phyloP scores from a whole-genome alignment of 2,797 vertebrate genomes.

The Phrynocephalus guinanensis region DNA sequence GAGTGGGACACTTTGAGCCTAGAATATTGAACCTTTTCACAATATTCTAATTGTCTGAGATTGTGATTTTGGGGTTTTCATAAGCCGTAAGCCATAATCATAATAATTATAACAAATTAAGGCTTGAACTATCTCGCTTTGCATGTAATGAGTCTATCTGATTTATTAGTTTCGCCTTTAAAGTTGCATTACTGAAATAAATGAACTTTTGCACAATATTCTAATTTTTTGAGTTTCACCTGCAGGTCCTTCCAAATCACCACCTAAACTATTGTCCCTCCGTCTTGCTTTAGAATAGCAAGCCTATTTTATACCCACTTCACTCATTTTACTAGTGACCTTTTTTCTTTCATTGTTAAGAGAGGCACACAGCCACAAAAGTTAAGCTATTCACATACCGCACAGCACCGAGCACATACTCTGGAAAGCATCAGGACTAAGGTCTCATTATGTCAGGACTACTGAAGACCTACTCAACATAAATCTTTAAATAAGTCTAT shows the following conservation, averaged over 20 bases:
- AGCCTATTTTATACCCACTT: not conserved
- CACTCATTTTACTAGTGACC: not conserved
- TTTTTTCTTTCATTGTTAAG: not conserved
- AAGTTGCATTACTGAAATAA: too few relatives aligned
- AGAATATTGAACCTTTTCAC: too few relatives aligned
- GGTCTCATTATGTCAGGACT: not conserved
- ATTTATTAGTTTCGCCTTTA: too few relatives aligned
- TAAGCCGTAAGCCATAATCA: too few relatives aligned
- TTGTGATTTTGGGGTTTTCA: too few relatives aligned
- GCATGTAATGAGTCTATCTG: too few relatives aligned
- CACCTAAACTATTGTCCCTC: not conserved
- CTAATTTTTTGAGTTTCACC: too few relatives aligned
- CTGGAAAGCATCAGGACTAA: not conserved
- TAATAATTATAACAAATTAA: too few relatives aligned
- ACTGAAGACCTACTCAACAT: not conserved
- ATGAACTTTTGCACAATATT: too few relatives aligned
- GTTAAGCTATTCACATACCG: not conserved
- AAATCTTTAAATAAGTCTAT: slow-evolving; percentile 11
- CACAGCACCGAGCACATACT: not conserved
- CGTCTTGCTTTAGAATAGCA: not conserved
- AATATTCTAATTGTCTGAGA: too few relatives aligned
- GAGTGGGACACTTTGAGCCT: too few relatives aligned
- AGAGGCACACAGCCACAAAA: not conserved
- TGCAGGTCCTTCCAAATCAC: not conserved
- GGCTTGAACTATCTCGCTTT: too few relatives aligned